Percentiles rank a stretch among this genome's conserved stretches.
Evolutionary conservation across 2,113 vertebrate species (phyloP).

Genomic region (Gambusia holbrooki): DNA sequence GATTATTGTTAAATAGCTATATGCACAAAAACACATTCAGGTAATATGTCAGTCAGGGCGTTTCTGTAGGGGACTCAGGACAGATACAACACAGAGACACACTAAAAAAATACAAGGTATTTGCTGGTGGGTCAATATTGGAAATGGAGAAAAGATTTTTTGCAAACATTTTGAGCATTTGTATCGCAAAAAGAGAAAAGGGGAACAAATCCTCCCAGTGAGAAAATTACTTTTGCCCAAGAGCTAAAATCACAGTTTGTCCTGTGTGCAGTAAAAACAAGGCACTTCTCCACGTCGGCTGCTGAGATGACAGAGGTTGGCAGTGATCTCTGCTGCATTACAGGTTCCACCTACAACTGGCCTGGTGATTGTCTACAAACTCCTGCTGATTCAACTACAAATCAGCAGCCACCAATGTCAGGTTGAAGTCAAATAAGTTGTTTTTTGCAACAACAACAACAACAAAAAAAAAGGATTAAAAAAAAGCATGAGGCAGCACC

Average conservation of each 20-base stretch:
- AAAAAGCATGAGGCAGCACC: neutral
- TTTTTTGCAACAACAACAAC: neutral
- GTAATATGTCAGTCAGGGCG: slow-evolving; percentile 15
- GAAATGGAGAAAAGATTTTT: slow-evolving; percentile 6
- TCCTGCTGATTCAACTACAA: neutral
- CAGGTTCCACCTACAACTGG: neutral
- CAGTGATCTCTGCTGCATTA: slow-evolving; percentile 5
- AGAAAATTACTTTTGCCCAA: slow-evolving; percentile 27
- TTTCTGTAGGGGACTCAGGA: slow-evolving; percentile 1
- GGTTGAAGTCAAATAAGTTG: no score
- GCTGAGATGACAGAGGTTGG: slow-evolving; percentile 40
- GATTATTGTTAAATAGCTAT: slow-evolving; percentile 26
- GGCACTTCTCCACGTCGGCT: slow-evolving; percentile 57
- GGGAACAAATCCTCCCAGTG: slow-evolving; percentile 37
- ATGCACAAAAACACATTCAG: slow-evolving; percentile 26
- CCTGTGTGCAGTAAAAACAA: slow-evolving; percentile 37
- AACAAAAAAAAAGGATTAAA: neutral
- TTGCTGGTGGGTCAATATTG: slow-evolving; percentile 13
- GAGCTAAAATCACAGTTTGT: slow-evolving; percentile 46
- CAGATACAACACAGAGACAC: neutral
- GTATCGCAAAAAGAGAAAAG: neutral
- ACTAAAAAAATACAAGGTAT: slow-evolving; percentile 4
- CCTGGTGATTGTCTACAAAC: slow-evolving; percentile 4
- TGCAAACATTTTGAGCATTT: slow-evolving; percentile 45
- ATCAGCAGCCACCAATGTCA: neutral